Percentiles rank a stretch among this genome's conserved stretches.
phyloP scores from a whole-genome alignment of 2,888 invertebrate genomes.

The Notocelia uddmanniana region DNA sequence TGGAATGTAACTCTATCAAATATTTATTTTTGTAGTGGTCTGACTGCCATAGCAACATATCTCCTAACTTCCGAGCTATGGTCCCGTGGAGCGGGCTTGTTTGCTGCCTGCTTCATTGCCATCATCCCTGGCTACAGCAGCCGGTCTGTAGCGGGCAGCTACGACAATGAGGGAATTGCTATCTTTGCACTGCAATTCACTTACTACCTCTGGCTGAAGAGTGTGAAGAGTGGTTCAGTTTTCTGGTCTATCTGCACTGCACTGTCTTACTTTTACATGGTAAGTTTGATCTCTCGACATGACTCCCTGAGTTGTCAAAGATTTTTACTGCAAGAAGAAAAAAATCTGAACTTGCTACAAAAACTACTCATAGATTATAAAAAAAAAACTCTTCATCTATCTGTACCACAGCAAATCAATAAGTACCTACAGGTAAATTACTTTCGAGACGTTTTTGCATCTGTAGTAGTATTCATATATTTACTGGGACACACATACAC shows the following conservation, averaged over 20 bases:
- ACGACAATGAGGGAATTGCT: slow-evolving; percentile 99
- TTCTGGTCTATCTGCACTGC: slow-evolving; percentile 98
- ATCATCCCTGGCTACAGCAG: slow-evolving; percentile 99
- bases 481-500: too few species aligned
- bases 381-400: too few species aligned
- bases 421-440: too few species aligned
- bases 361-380: too few species aligned
- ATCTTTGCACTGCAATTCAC: slow-evolving; percentile 99
- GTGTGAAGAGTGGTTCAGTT: slow-evolving; percentile 98
- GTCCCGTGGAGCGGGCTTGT: slow-evolving; percentile 98
- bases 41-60: slow-evolving; percentile 99
- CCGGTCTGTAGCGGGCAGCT: slow-evolving; percentile 99
- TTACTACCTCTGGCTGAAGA: slow-evolving; percentile 98
- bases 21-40: slow-evolving; percentile 89
- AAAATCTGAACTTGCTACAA: too few species aligned
- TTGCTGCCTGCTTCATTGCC: slow-evolving; percentile 99
- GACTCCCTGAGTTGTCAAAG: neutral
- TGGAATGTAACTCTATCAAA: neutral
- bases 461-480: too few species aligned
- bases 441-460: too few species aligned
- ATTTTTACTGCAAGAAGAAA: too few species aligned
- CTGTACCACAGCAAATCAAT: too few species aligned
- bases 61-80: slow-evolving; percentile 98
- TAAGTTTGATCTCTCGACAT: slow-evolving; percentile 71
- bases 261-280: slow-evolving; percentile 99